Evolutionary conservation across 2,797 vertebrate species (phyloP).

Genomic region (Alectoris magna): DNA sequence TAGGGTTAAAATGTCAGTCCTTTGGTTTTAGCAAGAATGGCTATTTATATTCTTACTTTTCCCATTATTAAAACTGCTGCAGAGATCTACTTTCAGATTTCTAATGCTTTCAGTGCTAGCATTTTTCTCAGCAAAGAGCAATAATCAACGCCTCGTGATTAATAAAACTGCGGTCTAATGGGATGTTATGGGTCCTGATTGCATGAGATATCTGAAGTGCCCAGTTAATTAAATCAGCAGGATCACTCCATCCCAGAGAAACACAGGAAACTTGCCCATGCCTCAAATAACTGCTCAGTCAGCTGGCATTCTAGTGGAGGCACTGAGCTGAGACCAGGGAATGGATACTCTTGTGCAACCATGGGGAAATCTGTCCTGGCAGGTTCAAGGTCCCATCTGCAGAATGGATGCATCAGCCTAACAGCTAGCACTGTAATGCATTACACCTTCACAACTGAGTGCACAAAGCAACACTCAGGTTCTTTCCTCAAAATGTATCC

Average conservation of each 20-base stretch:
- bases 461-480: not conserved
- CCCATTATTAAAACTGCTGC: not conserved
- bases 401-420: not conserved
- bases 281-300: not conserved
- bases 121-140: not conserved
- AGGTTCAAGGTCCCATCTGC: not conserved
- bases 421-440: not conserved
- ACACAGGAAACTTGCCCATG: not conserved
- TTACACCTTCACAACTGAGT: not conserved
- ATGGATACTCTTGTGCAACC: not conserved
- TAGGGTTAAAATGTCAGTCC: not conserved
- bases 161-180: not conserved
- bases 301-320: not conserved
- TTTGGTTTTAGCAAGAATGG: not conserved
- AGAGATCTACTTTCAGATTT: not conserved
- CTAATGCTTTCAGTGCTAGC: not conserved
- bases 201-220: not conserved
- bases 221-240: not conserved
- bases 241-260: not conserved
- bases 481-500: not conserved
- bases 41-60: not conserved
- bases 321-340: not conserved
- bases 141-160: not conserved
- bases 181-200: not conserved
- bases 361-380: not conserved